A percentile compares a stretch with the other conserved stretches of the same genome.
Evolutionary conservation across 2,797 vertebrate species (phyloP).

Genomic region (Myiotriccus ornatus): DNA sequence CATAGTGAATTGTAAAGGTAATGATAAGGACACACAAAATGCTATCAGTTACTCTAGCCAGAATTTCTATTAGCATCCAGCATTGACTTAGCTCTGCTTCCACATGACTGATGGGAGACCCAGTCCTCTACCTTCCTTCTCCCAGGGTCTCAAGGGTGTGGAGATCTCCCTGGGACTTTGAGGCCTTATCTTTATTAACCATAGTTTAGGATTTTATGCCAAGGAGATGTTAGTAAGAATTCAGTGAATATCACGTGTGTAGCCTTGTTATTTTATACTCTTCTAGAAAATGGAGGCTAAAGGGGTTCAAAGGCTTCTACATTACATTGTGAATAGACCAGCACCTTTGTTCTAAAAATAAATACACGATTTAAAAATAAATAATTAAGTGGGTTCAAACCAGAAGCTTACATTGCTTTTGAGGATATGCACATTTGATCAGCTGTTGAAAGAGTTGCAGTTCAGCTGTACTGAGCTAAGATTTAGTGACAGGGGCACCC

Average conservation of each 20-base stretch:
- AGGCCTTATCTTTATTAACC: neutral
- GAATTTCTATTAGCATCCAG: neutral
- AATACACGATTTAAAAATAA: slow-evolving; percentile 1
- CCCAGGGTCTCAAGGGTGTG: neutral
- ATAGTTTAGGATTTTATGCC: neutral
- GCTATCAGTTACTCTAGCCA: neutral
- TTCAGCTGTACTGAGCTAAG: slow-evolving; percentile 11
- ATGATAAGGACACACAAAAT: neutral
- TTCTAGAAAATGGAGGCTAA: neutral
- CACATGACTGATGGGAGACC: neutral
- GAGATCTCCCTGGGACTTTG: neutral
- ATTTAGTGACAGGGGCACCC: neutral
- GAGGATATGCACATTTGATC: slow-evolving; percentile 30
- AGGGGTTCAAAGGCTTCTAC: neutral
- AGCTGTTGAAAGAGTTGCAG: slow-evolving; percentile 43
- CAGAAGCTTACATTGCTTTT: neutral
- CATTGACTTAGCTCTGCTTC: neutral
- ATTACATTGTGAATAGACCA: slow-evolving; percentile 9
- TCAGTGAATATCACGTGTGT: neutral
- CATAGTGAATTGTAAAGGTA: neutral
- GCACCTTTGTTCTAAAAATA: slow-evolving; percentile 48
- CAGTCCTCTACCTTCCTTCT: neutral
- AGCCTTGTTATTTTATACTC: neutral
- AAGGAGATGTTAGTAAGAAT: neutral
- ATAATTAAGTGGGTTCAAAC: slow-evolving; percentile 34